Evolutionary conservation across 2,113 vertebrate species (phyloP).

Genomic region (Arothron firmamentum): DNA sequence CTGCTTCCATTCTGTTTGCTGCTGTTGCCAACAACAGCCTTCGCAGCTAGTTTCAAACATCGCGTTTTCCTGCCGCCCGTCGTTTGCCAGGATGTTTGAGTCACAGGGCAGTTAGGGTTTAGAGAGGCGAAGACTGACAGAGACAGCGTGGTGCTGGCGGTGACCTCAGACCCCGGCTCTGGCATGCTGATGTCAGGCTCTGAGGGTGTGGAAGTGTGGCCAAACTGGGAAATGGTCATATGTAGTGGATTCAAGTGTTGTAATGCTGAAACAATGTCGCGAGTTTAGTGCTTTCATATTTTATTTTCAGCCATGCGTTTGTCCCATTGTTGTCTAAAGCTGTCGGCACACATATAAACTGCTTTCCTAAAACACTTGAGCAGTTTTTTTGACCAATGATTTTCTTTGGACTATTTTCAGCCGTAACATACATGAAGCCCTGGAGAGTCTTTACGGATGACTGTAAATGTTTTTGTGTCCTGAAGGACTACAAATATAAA

Average conservation of each 20-base stretch:
- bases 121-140: conserved; percentile 35
- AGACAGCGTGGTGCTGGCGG: conserved; percentile 27
- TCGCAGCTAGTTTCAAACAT: conserved; percentile 36
- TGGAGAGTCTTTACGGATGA: too few species aligned
- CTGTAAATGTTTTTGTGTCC: too few species aligned
- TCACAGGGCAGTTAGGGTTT: conserved; percentile 34
- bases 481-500: too few species aligned
- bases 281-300: background rate
- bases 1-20: conserved; percentile 6
- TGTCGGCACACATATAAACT: too few species aligned
- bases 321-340: background rate
- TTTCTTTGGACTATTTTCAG: background rate
- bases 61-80: conserved; percentile 39
- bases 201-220: conserved; percentile 6
- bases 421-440: too few species aligned
- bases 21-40: conserved; percentile 52
- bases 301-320: background rate
- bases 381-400: background rate
- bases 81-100: conserved; percentile 45
- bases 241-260: conserved; percentile 1
- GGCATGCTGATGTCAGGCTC: conserved; percentile 47
- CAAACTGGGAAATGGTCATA: conserved; percentile 19
- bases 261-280: background rate
- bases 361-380: too few species aligned
- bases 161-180: conserved; percentile 47